Evolutionary conservation across 2,888 invertebrate genomes (phyloP).

Genomic region (Tanypteryx hageni): DNA sequence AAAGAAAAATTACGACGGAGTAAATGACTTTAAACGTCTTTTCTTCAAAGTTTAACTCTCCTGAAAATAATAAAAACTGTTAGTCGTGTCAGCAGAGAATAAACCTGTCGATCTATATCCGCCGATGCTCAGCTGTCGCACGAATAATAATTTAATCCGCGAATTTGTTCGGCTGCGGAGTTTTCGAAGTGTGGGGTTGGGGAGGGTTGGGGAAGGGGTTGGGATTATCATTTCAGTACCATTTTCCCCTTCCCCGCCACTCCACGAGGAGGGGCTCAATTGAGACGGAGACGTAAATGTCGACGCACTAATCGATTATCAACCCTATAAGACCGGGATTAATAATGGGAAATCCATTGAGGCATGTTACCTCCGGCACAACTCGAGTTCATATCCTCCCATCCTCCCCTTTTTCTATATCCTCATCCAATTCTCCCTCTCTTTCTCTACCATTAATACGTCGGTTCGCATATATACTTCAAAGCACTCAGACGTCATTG

Average conservation of each 20-base stretch:
- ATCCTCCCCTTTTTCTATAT: too few relatives aligned
- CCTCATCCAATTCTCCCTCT: too few relatives aligned
- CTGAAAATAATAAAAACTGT: too few relatives aligned
- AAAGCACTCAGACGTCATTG: not conserved
- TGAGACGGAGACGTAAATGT: not conserved
- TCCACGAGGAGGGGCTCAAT: not conserved
- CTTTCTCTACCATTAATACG: not conserved
- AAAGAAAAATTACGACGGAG: too few relatives aligned
- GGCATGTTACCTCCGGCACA: not conserved
- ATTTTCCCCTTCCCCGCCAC: not conserved
- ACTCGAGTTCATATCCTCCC: not conserved
- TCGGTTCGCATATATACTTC: not conserved
- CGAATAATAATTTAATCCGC: not conserved
- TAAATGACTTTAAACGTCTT: too few relatives aligned
- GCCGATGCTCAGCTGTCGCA: not conserved
- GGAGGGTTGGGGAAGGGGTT: too few relatives aligned
- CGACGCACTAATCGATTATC: conserved; percentile 22
- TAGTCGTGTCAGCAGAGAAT: too few relatives aligned
- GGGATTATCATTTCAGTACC: not conserved
- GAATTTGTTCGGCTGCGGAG: not conserved
- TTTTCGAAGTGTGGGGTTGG: not conserved
- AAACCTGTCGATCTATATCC: not conserved
- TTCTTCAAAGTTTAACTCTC: too few relatives aligned
- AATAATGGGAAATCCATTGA: conserved; percentile 14
- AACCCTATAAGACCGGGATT: conserved; percentile 3